A percentile compares a stretch with the other conserved stretches of the same genome.
Evolutionary conservation across 1,140 invertebrate genomes (phyloP).

Genomic region (Halesus radiatus): DNA sequence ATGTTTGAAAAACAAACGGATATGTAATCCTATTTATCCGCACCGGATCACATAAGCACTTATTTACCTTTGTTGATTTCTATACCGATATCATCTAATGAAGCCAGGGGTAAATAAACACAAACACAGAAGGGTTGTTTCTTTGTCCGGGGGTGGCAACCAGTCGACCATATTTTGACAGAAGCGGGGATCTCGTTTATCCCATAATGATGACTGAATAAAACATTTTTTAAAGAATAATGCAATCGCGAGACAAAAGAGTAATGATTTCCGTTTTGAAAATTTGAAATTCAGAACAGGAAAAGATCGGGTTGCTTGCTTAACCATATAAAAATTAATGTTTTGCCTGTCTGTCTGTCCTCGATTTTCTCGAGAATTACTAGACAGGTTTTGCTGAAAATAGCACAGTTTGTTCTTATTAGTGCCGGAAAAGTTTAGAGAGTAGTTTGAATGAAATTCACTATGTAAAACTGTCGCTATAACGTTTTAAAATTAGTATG

Average conservation of each 20-base stretch:
- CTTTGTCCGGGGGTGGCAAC: constrained; percentile 12
- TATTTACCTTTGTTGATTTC: constrained; percentile 11
- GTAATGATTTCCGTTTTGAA: constrained; percentile 40
- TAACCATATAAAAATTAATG: too few relatives aligned
- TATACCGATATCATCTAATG: background rate
- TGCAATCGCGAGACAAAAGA: constrained; percentile 31
- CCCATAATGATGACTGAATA: constrained; percentile 44
- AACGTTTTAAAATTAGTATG: too few relatives aligned
- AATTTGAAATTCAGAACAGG: constrained; percentile 14
- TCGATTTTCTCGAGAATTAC: too few relatives aligned
- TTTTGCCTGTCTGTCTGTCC: too few relatives aligned
- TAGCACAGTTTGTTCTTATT: too few relatives aligned
- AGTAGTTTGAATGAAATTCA: too few relatives aligned
- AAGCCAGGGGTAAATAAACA: constrained; percentile 8
- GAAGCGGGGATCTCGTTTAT: constrained; percentile 6
- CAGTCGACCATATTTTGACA: constrained; percentile 26
- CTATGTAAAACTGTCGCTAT: too few relatives aligned
- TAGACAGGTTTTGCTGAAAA: too few relatives aligned
- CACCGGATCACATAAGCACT: background rate
- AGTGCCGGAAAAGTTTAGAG: too few relatives aligned
- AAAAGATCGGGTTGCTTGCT: constrained; percentile 7
- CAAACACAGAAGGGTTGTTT: constrained; percentile 3
- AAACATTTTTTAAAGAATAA: constrained; percentile 31
- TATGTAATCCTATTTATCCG: background rate
- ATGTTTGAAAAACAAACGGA: constrained; percentile 15